A percentile compares a stretch with the other conserved stretches of the same genome.
These are phyloP conservation scores for Hippoglossus stenolepis DNA, from an alignment of 2,113 vertebrate genomes.

Conservation along the genomic window DNA sequence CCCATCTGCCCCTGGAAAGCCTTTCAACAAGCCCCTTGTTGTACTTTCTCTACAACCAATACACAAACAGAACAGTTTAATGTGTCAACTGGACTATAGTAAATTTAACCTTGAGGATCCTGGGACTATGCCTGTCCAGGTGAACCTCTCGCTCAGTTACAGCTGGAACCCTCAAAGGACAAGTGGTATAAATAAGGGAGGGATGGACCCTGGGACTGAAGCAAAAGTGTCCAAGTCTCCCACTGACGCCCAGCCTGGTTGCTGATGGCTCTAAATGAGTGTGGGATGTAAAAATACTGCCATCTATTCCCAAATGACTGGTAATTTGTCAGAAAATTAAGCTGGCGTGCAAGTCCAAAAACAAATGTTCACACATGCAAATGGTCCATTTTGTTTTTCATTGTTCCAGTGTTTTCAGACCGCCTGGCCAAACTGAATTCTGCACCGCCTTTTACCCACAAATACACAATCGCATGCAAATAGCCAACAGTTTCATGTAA, in stretches of 20 bases:
- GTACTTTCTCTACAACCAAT: constrained; percentile 20
- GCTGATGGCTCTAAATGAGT: background rate
- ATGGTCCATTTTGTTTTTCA: background rate
- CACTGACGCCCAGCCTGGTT: background rate
- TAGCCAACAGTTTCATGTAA: background rate
- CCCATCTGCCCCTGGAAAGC: constrained; percentile 62
- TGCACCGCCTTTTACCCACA: constrained; percentile 12
- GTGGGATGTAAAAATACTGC: constrained; percentile 2
- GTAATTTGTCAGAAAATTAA: constrained; percentile 12
- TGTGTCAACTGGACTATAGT: background rate
- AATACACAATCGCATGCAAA: constrained; percentile 12
- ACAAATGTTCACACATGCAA: background rate
- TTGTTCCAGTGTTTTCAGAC: background rate
- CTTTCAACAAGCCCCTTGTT: constrained; percentile 2
- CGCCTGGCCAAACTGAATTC: constrained; percentile 15
- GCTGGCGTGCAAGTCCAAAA: background rate
- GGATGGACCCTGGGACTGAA: background rate
- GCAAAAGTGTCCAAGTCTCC: background rate
- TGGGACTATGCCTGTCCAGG: background rate
- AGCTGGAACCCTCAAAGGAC: background rate
- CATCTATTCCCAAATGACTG: constrained; percentile 5
- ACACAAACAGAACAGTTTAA: constrained; percentile 4
- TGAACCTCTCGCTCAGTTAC: background rate
- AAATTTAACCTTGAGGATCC: background rate
- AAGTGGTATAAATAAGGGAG: background rate